These are phyloP conservation scores for Phyto melanocephala DNA, from an alignment of 2,888 invertebrate species.

Conservation along the genomic window DNA sequence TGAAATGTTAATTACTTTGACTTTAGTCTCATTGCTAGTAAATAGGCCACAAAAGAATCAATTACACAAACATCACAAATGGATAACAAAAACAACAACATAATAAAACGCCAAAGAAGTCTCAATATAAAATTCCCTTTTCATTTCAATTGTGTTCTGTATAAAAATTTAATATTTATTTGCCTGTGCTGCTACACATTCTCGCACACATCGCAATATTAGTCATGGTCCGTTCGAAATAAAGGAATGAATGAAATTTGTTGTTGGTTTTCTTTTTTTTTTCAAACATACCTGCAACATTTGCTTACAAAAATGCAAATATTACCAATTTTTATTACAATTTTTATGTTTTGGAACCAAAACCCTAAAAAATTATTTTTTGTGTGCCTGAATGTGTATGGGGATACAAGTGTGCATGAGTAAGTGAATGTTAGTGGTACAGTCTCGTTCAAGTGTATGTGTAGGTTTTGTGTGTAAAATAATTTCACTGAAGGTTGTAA, in stretches of 20 bases:
- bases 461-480: slow-evolving; percentile 7
- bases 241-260: slow-evolving; percentile 27
- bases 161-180: slow-evolving; percentile 5
- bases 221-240: slow-evolving; percentile 35
- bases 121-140: too few species aligned
- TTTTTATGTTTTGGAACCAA: slow-evolving; percentile 31
- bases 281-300: neutral
- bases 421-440: neutral
- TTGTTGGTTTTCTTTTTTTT: neutral
- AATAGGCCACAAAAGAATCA: too few species aligned
- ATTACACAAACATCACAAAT: too few species aligned
- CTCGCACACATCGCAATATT: slow-evolving; percentile 1
- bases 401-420: neutral
- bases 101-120: too few species aligned
- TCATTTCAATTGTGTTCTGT: too few species aligned
- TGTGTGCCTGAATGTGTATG: neutral
- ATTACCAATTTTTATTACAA: slow-evolving; percentile 48
- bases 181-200: neutral
- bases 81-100: too few species aligned
- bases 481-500: slow-evolving; percentile 57
- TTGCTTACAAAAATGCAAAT: slow-evolving; percentile 46
- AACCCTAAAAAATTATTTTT: slow-evolving; percentile 37
- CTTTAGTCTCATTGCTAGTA: too few species aligned
- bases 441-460: neutral
- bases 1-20: too few species aligned